Conservation (phyloP, 92 coral and sea anemone species). For the Epizoanthus illoricatus region DNA sequence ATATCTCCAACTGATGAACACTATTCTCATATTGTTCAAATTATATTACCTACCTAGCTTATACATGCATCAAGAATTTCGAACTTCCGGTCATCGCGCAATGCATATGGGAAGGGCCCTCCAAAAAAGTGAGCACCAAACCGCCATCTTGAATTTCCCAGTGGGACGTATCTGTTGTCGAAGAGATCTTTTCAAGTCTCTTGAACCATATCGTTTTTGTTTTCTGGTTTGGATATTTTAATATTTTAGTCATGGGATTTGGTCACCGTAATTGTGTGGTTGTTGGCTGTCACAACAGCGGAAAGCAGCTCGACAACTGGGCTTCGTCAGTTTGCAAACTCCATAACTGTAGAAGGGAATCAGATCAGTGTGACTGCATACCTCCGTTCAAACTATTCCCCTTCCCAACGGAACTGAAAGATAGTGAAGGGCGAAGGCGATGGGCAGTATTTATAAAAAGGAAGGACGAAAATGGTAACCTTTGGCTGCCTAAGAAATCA, state of each 20-base stretch:
- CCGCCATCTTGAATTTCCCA: slow-evolving; percentile 29
- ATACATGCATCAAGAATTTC: slow-evolving; percentile 46
- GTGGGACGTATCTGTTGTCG: slow-evolving; percentile 20
- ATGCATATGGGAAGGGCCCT: slow-evolving; percentile 33
- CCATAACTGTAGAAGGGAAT: slow-evolving; percentile 39
- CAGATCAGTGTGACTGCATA: slow-evolving; percentile 43
- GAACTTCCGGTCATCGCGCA: slow-evolving; percentile 38
- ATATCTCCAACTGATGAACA: no score
- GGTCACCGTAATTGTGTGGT: slow-evolving; percentile 51
- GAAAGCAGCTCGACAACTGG: slow-evolving; percentile 52
- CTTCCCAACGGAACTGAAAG: slow-evolving; percentile 42
- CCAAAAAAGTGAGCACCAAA: slow-evolving; percentile 44
- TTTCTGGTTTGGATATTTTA: slow-evolving; percentile 39
- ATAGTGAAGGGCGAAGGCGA: slow-evolving; percentile 32
- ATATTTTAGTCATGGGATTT: slow-evolving; percentile 42
- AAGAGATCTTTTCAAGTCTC: slow-evolving; percentile 15
- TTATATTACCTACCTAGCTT: no score
- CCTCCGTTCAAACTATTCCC: slow-evolving; percentile 43
- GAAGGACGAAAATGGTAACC: slow-evolving; percentile 20
- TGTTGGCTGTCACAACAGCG: slow-evolving; percentile 44
- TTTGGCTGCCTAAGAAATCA: slow-evolving; percentile 31
- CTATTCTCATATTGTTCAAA: no score
- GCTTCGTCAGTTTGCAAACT: slow-evolving; percentile 41
- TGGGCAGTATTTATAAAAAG: slow-evolving; percentile 37
- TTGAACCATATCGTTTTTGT: slow-evolving; percentile 13